Evolutionary conservation across 2,888 invertebrate species (phyloP).

Genomic region (Dryocosmus kuriphilus): DNA sequence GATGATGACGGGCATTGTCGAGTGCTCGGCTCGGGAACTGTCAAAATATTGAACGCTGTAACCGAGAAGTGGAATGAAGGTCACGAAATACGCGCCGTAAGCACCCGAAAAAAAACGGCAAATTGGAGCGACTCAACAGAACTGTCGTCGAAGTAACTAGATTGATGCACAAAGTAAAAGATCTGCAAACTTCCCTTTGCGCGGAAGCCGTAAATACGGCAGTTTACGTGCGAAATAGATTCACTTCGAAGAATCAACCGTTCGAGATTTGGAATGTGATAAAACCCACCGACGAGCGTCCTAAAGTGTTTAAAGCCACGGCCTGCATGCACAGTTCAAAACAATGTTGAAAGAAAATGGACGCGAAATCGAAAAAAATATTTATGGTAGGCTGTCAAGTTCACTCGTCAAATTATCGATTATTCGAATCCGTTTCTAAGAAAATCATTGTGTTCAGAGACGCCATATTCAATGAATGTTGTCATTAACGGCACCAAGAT

Average conservation of each 20-base stretch:
- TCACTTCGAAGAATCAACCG: constrained; percentile 46
- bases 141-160: constrained; percentile 69
- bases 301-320: constrained; percentile 59
- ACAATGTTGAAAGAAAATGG: constrained; percentile 52
- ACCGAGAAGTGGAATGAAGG: background rate
- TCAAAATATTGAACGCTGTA: no score
- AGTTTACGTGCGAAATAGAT: constrained; percentile 67
- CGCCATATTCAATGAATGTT: constrained; percentile 56
- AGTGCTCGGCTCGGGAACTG: no score
- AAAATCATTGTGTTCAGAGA: constrained; percentile 57
- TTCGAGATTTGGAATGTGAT: constrained; percentile 59
- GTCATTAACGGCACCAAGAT: background rate
- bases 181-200: constrained; percentile 66
- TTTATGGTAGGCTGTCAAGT: no score
- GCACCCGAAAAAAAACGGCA: background rate
- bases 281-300: constrained; percentile 59
- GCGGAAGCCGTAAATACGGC: constrained; percentile 69
- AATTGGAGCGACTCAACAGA: constrained; percentile 57
- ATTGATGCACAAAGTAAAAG: constrained; percentile 60
- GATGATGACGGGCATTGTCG: no score
- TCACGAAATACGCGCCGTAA: background rate
- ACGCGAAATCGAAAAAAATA: constrained; percentile 51
- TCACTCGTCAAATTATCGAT: no score
- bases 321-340: constrained; percentile 54
- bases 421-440: no score